Conservation (phyloP, 1,140 invertebrate species). For the Berghia stephanieae region DNA sequence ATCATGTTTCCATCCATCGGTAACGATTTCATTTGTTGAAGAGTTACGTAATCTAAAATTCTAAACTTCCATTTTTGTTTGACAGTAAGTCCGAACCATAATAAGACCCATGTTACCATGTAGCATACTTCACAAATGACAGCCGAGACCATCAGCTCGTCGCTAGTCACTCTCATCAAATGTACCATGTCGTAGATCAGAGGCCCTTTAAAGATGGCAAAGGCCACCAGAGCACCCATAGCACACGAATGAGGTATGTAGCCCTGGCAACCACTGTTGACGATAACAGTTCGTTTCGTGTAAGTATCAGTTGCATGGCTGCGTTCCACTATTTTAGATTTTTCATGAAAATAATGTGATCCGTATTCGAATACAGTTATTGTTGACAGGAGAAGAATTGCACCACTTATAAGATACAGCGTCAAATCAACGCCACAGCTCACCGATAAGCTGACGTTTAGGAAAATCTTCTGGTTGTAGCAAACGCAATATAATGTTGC, state of each 20-base stretch:
- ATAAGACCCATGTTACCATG: slow-evolving; percentile 53
- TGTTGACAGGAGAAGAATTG: slow-evolving; percentile 47
- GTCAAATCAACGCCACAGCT: slow-evolving; percentile 34
- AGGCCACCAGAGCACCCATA: slow-evolving; percentile 45
- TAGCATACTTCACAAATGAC: slow-evolving; percentile 52
- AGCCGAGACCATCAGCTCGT: slow-evolving; percentile 44
- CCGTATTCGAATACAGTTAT: slow-evolving; percentile 56
- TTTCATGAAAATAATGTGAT: slow-evolving; percentile 48
- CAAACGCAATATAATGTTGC: slow-evolving; percentile 49
- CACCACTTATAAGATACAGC: slow-evolving; percentile 45
- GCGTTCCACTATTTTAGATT: slow-evolving; percentile 49
- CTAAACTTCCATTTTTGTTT: slow-evolving; percentile 59
- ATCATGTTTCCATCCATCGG: slow-evolving; percentile 43
- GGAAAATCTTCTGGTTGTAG: slow-evolving; percentile 42
- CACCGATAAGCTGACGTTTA: slow-evolving; percentile 40
- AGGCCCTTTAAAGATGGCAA: slow-evolving; percentile 51
- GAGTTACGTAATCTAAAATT: slow-evolving; percentile 54
- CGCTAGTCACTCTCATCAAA: slow-evolving; percentile 47
- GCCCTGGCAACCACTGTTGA: slow-evolving; percentile 48
- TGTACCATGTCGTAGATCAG: slow-evolving; percentile 51
- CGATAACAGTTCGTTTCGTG: slow-evolving; percentile 43
- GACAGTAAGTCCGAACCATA: slow-evolving; percentile 56
- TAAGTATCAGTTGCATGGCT: slow-evolving; percentile 42
- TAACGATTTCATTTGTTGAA: slow-evolving; percentile 44
- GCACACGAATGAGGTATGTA: slow-evolving; percentile 53